Evolutionary conservation across 1,140 invertebrate species (phyloP).

Genomic region (Cyclina sinensis): DNA sequence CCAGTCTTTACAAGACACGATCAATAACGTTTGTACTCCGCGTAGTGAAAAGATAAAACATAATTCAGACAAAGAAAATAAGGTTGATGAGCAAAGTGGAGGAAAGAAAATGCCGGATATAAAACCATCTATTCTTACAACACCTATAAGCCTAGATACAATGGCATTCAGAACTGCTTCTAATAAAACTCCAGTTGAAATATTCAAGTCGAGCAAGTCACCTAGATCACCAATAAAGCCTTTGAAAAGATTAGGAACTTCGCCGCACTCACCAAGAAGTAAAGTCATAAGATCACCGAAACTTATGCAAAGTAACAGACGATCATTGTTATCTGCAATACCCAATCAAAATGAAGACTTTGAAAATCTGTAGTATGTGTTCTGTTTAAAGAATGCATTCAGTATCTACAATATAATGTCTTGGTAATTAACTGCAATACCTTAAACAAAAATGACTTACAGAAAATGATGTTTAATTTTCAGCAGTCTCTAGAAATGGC

Average conservation of each 20-base stretch:
- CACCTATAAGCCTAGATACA: slow-evolving; percentile 54
- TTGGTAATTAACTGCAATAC: no score
- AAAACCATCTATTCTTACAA: slow-evolving; percentile 60
- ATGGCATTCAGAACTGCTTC: slow-evolving; percentile 71
- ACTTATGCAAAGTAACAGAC: not conserved
- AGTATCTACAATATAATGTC: no score
- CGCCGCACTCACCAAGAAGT: slow-evolving; percentile 68
- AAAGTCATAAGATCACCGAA: slow-evolving; percentile 35
- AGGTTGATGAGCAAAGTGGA: not conserved
- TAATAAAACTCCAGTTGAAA: slow-evolving; percentile 75
- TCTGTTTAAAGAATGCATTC: no score
- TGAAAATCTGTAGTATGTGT: slow-evolving; percentile 59
- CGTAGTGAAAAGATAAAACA: slow-evolving; percentile 39
- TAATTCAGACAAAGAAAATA: slow-evolving; percentile 30
- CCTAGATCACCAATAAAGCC: slow-evolving; percentile 79
- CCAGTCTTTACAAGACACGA: slow-evolving; percentile 74
- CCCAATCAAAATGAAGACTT: slow-evolving; percentile 54
- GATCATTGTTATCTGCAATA: slow-evolving; percentile 43
- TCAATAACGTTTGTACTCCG: slow-evolving; percentile 73
- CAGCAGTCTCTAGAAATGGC: no score
- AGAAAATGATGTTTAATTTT: no score
- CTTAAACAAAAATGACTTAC: no score
- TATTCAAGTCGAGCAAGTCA: slow-evolving; percentile 62
- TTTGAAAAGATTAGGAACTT: slow-evolving; percentile 79
- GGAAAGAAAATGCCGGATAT: slow-evolving; percentile 45